Evolutionary conservation across 1,140 invertebrate genomes (phyloP).

Genomic region (Carposina sasakii): DNA sequence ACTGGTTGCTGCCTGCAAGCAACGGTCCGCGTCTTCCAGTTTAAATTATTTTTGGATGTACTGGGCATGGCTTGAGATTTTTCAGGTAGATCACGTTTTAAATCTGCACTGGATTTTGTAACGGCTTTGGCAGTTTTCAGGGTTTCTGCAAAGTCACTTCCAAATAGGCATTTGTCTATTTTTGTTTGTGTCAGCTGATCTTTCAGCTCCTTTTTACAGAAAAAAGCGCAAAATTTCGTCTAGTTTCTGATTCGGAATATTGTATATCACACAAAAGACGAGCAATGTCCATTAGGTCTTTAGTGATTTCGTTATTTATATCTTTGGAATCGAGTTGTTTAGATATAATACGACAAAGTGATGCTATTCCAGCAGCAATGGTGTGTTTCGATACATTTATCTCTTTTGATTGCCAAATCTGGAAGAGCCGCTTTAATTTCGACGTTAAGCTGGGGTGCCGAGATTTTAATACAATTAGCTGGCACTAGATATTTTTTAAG

Average conservation of each 20-base stretch:
- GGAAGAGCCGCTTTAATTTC: background rate
- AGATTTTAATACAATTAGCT: background rate
- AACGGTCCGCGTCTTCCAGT: conserved; percentile 18
- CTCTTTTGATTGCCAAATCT: background rate
- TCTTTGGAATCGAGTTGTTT: background rate
- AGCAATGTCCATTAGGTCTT: background rate
- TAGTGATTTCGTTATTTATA: background rate
- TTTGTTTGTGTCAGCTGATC: conserved; percentile 22
- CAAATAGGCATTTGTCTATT: conserved; percentile 23
- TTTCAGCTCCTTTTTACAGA: conserved; percentile 21
- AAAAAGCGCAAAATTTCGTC: conserved; percentile 14
- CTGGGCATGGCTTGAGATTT: background rate
- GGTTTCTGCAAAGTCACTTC: conserved; percentile 14
- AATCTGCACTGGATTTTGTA: conserved; percentile 18
- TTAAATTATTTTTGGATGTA: conserved; percentile 18
- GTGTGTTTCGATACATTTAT: background rate
- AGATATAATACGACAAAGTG: background rate
- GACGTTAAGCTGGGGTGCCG: background rate
- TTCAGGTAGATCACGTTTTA: conserved; percentile 8
- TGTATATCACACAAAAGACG: background rate
- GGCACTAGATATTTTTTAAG: background rate
- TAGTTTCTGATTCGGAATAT: conserved; percentile 5
- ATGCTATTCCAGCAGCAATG: background rate
- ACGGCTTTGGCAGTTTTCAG: conserved; percentile 24
- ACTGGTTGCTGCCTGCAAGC: conserved; percentile 10